These are phyloP conservation scores for Pangasius sanitwongsei DNA, from an alignment of 2,797 vertebrate species.

Conservation along the genomic window DNA sequence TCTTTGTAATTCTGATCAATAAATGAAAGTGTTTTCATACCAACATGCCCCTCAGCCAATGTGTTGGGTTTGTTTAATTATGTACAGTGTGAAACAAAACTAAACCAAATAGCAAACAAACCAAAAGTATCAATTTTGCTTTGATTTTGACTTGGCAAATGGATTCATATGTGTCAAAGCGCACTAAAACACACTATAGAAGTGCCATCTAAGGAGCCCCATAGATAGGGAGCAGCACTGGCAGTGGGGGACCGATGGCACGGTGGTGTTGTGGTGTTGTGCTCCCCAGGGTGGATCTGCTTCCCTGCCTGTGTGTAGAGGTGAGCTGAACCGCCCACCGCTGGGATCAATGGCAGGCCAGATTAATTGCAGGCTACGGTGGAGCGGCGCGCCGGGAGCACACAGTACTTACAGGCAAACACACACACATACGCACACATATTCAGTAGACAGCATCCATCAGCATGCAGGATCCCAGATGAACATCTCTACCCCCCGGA, in stretches of 20 bases:
- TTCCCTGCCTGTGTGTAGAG: constrained; percentile 50
- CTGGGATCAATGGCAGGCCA: constrained; percentile 74
- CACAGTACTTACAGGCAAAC: constrained; percentile 66
- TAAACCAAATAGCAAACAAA: not conserved
- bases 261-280: constrained; percentile 20
- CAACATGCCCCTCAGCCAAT: too few species aligned
- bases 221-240: not conserved
- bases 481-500: constrained; percentile 74
- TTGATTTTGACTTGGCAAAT: not conserved
- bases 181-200: not conserved
- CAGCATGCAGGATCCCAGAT: constrained; percentile 79
- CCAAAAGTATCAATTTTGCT: not conserved
- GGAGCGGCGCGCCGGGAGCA: constrained; percentile 70
- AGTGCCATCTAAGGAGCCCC: not conserved
- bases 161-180: not conserved
- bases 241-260: not conserved
- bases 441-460: constrained; percentile 74
- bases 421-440: constrained; percentile 54
- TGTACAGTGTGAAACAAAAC: not conserved
- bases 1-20: constrained; percentile 3
- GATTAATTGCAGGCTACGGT: constrained; percentile 80
- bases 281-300: constrained; percentile 60
- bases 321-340: constrained; percentile 61
- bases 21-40: not conserved
- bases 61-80: not conserved